These are phyloP conservation scores for Chaetogeoica ovagalla DNA, from an alignment of 2,888 invertebrate genomes.

Conservation along the genomic window DNA sequence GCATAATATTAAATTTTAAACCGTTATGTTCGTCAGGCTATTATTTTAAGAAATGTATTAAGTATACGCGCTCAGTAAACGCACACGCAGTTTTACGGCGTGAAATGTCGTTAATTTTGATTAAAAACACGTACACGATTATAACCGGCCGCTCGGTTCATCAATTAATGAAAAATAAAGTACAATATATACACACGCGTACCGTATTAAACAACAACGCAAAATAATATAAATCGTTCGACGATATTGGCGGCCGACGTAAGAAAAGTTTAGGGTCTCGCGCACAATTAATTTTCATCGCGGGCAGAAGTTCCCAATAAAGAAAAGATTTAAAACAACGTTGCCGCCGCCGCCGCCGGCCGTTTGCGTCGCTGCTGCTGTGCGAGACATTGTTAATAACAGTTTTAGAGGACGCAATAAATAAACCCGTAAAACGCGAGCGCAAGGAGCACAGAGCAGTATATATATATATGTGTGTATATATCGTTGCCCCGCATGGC, in stretches of 20 bases:
- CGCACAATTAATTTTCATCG: conserved; percentile 39
- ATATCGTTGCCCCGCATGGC: conserved; percentile 32
- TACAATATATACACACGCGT: neutral
- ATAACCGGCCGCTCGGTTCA: neutral
- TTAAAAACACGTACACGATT: conserved; percentile 3
- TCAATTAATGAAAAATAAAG: neutral
- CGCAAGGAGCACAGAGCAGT: conserved; percentile 29
- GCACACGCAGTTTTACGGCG: too few species aligned
- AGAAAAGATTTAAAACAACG: conserved; percentile 46
- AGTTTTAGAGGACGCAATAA: conserved; percentile 49
- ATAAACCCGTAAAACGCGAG: conserved; percentile 49
- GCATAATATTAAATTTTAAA: too few species aligned
- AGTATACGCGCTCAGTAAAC: too few species aligned
- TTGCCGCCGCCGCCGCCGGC: neutral
- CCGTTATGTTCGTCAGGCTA: too few species aligned
- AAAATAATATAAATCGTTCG: conserved; percentile 23
- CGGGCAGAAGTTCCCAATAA: conserved; percentile 39
- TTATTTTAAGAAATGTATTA: too few species aligned
- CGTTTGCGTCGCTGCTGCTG: too few species aligned
- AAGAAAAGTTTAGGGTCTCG: conserved; percentile 9
- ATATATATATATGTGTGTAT: too few species aligned
- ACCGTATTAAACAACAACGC: neutral
- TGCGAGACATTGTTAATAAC: conserved; percentile 50
- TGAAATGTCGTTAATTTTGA: too few species aligned
- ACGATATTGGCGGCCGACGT: conserved; percentile 10